phyloP scores from a whole-genome alignment of 2,888 invertebrate genomes.

The Sphaeridia pumilis region DNA sequence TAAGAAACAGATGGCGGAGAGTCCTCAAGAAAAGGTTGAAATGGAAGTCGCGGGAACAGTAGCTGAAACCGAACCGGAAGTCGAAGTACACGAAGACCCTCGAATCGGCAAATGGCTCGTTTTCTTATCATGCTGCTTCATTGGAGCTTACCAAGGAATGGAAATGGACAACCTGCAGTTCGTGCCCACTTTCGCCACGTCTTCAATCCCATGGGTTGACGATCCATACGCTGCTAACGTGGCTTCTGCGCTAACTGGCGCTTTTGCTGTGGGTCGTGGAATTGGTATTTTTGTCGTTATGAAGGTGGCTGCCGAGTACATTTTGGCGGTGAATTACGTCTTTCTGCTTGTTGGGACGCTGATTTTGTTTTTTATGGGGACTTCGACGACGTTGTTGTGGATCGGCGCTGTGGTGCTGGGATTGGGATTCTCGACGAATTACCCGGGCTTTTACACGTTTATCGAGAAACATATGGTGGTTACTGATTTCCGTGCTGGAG shows the following conservation, averaged over 20 bases:
- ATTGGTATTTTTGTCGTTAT: constrained; percentile 18
- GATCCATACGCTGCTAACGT: constrained; percentile 17
- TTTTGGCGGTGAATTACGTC: constrained; percentile 14
- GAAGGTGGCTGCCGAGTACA: constrained; percentile 16
- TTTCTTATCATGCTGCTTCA: constrained; percentile 13
- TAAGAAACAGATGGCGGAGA: constrained; percentile 3
- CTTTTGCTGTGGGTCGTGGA: constrained; percentile 16
- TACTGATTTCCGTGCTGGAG: constrained; percentile 15
- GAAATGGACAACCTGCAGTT: constrained; percentile 19
- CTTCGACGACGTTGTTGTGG: constrained; percentile 13
- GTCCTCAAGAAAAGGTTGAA: background rate
- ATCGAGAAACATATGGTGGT: constrained; percentile 23
- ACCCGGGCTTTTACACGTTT: constrained; percentile 16
- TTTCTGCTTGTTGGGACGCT: constrained; percentile 15
- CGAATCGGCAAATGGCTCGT: constrained; percentile 1
- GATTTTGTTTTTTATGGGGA: constrained; percentile 12
- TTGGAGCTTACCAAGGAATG: constrained; percentile 21
- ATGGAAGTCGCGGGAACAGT: background rate
- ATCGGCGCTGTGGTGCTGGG: constrained; percentile 17
- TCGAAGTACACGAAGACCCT: background rate
- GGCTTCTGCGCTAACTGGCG: constrained; percentile 13
- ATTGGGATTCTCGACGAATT: constrained; percentile 16
- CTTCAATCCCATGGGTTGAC: constrained; percentile 13
- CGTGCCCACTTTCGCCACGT: constrained; percentile 22
- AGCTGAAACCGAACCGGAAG: background rate